phyloP scores from a whole-genome alignment of 2,113 vertebrate species.

The Nannobrachium achirus region DNA sequence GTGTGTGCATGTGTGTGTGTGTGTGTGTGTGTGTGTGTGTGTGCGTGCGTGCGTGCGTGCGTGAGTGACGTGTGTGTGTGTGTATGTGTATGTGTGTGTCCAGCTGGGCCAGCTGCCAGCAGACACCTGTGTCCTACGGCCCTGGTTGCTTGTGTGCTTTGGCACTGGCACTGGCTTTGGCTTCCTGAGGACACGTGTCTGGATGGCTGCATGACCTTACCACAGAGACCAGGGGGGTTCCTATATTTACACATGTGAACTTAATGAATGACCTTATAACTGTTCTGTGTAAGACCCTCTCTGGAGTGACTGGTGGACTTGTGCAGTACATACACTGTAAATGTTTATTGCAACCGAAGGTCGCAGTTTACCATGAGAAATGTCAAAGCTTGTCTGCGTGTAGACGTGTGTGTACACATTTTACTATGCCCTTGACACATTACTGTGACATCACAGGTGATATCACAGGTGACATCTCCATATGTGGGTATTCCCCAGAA shows the following conservation, averaged over 20 bases:
- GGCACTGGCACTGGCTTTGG: background rate
- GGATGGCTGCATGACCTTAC: conserved; percentile 19
- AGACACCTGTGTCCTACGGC: conserved; percentile 57
- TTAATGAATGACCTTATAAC: too few species aligned
- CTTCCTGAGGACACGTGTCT: conserved; percentile 63
- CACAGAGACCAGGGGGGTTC: conserved; percentile 12
- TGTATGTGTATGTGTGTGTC: conserved; percentile 20
- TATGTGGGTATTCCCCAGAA: too few species aligned
- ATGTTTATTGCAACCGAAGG: too few species aligned
- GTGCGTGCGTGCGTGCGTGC: conserved; percentile 8
- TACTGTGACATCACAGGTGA: too few species aligned
- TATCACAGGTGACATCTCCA: too few species aligned
- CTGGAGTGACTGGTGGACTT: too few species aligned
- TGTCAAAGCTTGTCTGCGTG: too few species aligned
- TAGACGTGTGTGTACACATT: too few species aligned
- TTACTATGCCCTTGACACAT: too few species aligned
- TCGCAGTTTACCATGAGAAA: too few species aligned
- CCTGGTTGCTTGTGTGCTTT: background rate
- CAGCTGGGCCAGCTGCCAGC: conserved; percentile 47
- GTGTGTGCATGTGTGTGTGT: background rate
- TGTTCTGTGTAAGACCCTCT: too few species aligned
- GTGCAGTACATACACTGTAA: too few species aligned
- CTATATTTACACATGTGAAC: conserved; percentile 5
- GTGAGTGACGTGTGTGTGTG: conserved; percentile 23
- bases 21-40: background rate